phyloP scores from a whole-genome alignment of 2,888 invertebrate genomes.

The Crepidodera aurea region DNA sequence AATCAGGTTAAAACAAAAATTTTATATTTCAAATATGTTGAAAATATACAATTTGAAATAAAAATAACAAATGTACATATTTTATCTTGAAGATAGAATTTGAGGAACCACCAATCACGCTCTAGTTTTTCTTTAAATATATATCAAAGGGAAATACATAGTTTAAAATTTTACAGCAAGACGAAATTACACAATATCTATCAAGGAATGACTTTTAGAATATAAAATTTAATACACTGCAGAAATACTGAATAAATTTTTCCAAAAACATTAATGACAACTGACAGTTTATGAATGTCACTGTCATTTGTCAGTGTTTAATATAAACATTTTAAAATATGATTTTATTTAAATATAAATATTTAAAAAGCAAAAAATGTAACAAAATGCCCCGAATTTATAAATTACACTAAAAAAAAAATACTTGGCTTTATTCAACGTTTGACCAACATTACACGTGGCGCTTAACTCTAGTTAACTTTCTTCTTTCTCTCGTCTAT shows the following conservation, averaged over 20 bases:
- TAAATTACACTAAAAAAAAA: too few relatives aligned
- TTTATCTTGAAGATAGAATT: background rate
- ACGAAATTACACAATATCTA: background rate
- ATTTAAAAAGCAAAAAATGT: background rate
- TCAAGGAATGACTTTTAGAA: background rate
- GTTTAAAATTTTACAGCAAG: too few relatives aligned
- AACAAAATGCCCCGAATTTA: background rate
- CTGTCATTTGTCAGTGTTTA: too few relatives aligned
- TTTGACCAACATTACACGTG: too few relatives aligned
- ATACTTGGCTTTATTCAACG: too few relatives aligned
- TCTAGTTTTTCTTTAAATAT: background rate
- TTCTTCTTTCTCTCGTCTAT: constrained; percentile 66
- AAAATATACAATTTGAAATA: background rate
- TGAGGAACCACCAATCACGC: background rate
- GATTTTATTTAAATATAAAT: background rate
- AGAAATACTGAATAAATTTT: background rate
- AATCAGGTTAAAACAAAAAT: background rate
- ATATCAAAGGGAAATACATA: background rate
- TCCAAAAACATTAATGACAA: background rate
- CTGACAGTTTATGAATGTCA: too few relatives aligned
- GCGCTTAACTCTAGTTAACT: background rate
- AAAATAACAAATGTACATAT: background rate
- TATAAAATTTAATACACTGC: background rate
- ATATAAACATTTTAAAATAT: too few relatives aligned
- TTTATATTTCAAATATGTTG: background rate